Conservation (phyloP, 2,113 vertebrate species). For the Entelurus aequoreus region DNA sequence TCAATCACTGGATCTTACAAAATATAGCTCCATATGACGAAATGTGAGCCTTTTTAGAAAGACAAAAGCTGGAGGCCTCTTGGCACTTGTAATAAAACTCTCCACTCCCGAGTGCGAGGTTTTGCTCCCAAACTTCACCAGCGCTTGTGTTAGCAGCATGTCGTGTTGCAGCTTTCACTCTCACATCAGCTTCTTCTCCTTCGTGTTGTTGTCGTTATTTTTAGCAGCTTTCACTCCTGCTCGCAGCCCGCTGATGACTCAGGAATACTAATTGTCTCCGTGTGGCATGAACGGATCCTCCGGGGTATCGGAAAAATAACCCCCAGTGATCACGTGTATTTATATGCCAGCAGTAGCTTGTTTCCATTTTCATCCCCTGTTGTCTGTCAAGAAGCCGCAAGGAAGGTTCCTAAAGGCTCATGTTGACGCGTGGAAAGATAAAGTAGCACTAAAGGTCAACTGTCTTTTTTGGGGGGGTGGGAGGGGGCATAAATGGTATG, state of each 20-base stretch:
- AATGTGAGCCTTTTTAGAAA: too few species aligned
- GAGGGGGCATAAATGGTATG: too few species aligned
- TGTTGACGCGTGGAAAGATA: background rate
- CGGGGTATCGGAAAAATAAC: slow-evolving; percentile 55
- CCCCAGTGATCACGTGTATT: slow-evolving; percentile 37
- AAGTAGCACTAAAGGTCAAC: background rate
- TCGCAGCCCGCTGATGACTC: slow-evolving; percentile 56
- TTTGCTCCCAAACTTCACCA: too few species aligned
- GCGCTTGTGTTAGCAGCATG: background rate
- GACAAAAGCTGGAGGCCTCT: too few species aligned
- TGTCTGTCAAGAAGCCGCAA: background rate
- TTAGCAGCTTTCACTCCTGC: slow-evolving; percentile 56
- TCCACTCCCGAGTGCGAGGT: too few species aligned
- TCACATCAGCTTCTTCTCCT: slow-evolving; percentile 31
- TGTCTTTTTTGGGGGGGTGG: background rate
- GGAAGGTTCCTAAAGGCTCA: background rate
- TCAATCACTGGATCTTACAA: too few species aligned
- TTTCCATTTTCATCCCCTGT: background rate
- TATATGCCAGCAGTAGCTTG: background rate
- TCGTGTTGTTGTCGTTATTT: slow-evolving; percentile 54
- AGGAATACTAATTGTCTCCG: slow-evolving; percentile 59
- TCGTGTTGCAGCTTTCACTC: slow-evolving; percentile 41
- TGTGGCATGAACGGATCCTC: slow-evolving; percentile 45
- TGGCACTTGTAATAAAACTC: too few species aligned
- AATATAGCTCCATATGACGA: too few species aligned